Conservation (phyloP, 1,140 invertebrate species). For the Zelostemma sp. region DNA sequence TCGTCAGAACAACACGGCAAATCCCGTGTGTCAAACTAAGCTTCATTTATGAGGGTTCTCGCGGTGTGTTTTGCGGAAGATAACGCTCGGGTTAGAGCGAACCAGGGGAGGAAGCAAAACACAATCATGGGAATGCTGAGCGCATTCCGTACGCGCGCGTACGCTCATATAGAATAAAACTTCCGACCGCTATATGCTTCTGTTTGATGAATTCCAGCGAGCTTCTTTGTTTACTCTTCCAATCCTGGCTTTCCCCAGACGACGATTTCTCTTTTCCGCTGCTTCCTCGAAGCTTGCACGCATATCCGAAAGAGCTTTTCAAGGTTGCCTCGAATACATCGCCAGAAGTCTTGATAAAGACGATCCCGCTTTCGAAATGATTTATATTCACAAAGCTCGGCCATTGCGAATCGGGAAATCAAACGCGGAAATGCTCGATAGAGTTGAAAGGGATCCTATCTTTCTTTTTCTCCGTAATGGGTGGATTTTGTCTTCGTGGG, state of each 20-base stretch:
- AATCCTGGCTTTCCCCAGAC: too few species aligned
- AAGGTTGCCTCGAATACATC: constrained; percentile 24
- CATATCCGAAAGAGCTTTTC: constrained; percentile 23
- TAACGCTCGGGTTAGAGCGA: too few species aligned
- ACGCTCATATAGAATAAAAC: constrained; percentile 16
- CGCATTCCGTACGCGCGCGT: constrained; percentile 10
- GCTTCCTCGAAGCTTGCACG: neutral
- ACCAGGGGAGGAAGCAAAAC: neutral
- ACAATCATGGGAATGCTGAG: neutral
- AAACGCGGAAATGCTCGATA: constrained; percentile 44
- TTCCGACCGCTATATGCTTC: constrained; percentile 6
- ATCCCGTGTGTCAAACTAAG: constrained; percentile 33
- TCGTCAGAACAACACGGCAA: constrained; percentile 17
- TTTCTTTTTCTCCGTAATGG: too few species aligned
- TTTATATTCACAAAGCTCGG: constrained; percentile 45
- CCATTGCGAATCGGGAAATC: constrained; percentile 29
- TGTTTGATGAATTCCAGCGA: constrained; percentile 28
- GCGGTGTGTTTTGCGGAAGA: neutral
- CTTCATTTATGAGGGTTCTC: constrained; percentile 37
- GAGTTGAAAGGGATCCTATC: constrained; percentile 30
- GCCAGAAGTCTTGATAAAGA: constrained; percentile 38
- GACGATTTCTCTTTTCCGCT: neutral
- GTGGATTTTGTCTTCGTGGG: too few species aligned
- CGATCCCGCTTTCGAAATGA: constrained; percentile 39
- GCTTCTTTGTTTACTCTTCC: neutral